Conservation (phyloP, 2,797 vertebrate genomes). For the Parotocinclus haroldoi region DNA sequence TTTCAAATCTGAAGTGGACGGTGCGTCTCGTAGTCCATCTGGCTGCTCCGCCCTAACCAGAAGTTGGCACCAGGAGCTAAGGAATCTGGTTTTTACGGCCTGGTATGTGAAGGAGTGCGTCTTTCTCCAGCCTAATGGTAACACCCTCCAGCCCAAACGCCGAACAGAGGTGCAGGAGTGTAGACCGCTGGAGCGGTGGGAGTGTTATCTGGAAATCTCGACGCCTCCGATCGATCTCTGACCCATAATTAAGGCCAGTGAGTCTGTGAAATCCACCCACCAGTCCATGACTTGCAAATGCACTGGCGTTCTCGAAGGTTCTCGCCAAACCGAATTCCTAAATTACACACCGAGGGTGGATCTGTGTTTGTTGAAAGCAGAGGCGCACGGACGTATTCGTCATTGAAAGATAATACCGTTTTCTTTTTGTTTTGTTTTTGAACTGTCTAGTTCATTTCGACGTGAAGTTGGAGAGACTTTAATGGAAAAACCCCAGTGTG, state of each 20-base stretch:
- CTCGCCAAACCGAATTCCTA: conserved; percentile 2
- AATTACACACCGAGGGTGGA: conserved; percentile 1
- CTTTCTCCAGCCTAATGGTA: conserved; percentile 2
- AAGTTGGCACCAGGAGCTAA: conserved; percentile 38
- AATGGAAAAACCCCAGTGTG: conserved; percentile 1
- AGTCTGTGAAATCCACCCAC: conserved; percentile 1
- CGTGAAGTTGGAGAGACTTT: not conserved
- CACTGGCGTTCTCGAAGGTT: not conserved
- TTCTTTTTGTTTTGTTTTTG: too few species aligned
- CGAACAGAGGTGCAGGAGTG: conserved; percentile 18
- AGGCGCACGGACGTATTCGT: not conserved
- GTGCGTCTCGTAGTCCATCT: conserved; percentile 44
- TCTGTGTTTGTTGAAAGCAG: conserved; percentile 5
- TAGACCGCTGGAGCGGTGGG: conserved; percentile 10
- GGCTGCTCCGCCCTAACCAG: conserved; percentile 27
- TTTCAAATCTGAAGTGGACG: conserved; percentile 32
- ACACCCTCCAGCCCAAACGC: conserved; percentile 7
- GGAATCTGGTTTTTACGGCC: conserved; percentile 30
- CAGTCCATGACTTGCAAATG: not conserved
- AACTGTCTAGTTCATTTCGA: not conserved
- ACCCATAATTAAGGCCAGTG: not conserved
- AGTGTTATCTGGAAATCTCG: conserved; percentile 9
- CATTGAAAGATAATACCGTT: not conserved
- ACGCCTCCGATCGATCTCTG: conserved; percentile 8
- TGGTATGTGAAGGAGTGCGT: conserved; percentile 43